These are phyloP conservation scores for Antechinus flavipes DNA, from an alignment of 2,113 vertebrate genomes.

Conservation along the genomic window DNA sequence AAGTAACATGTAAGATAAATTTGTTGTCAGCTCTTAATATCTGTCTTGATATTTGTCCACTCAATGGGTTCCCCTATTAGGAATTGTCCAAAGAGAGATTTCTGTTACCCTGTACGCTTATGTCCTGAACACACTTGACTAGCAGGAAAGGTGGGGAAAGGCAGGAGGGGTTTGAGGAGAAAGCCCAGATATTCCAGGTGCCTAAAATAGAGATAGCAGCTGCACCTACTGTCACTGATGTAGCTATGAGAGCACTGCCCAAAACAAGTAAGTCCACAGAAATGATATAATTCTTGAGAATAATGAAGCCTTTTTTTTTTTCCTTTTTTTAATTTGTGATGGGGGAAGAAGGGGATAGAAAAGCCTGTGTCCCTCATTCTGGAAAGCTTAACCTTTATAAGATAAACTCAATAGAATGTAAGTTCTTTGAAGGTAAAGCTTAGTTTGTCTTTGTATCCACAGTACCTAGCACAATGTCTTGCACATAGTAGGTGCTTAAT, in stretches of 20 bases:
- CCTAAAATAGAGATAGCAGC: background rate
- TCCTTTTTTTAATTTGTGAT: background rate
- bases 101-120: background rate
- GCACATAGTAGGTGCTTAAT: background rate
- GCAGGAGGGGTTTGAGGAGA: background rate
- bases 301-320: conserved; percentile 8
- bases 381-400: conserved; percentile 16
- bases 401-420: background rate
- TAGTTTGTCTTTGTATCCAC: background rate
- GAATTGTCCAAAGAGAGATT: background rate
- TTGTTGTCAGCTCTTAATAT: background rate
- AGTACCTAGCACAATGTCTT: background rate
- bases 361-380: background rate
- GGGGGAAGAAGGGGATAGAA: background rate
- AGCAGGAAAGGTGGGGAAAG: background rate
- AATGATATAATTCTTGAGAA: background rate
- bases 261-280: background rate
- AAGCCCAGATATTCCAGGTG: background rate
- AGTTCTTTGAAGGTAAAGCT: background rate
- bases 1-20: background rate
- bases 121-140: background rate
- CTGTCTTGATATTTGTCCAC: background rate
- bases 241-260: background rate
- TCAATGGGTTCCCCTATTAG: background rate
- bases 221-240: background rate